phyloP scores from a whole-genome alignment of 2,888 invertebrate genomes.

The Polietes domitor region DNA sequence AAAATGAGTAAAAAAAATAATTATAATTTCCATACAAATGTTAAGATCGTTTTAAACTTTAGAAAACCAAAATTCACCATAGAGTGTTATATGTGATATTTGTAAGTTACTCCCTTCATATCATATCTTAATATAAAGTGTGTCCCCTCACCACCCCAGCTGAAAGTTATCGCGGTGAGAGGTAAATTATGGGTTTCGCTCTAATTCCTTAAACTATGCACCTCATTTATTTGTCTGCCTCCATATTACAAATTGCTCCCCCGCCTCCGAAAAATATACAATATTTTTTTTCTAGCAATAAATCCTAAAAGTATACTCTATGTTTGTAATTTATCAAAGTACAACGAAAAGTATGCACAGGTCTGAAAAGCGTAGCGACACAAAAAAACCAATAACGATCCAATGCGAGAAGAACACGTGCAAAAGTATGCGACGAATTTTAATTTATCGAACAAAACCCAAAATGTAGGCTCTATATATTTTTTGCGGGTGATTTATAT shows the following conservation, averaged over 20 bases:
- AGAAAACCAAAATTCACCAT: no score
- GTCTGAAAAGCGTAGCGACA: not conserved
- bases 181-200: not conserved
- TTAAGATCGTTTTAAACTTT: no score
- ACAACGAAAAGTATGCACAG: not conserved
- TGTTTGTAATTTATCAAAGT: slow-evolving; percentile 34
- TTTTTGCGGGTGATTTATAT: slow-evolving; percentile 19
- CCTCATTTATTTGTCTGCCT: not conserved
- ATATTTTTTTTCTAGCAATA: not conserved
- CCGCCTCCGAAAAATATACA: not conserved
- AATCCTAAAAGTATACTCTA: slow-evolving; percentile 38
- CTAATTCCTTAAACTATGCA: not conserved
- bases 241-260: slow-evolving; percentile 9
- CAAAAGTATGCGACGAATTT: slow-evolving; percentile 41
- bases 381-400: not conserved
- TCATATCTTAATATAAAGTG: no score
- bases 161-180: no score
- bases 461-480: slow-evolving; percentile 25
- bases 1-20: no score
- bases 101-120: no score
- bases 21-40: no score
- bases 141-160: no score
- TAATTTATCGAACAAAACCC: slow-evolving; percentile 28
- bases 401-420: slow-evolving; percentile 2
- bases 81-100: no score